A percentile compares a stretch with the other conserved stretches of the same genome.
Evolutionary conservation across 2,888 invertebrate genomes (phyloP).

Genomic region (Zygaena filipendulae): DNA sequence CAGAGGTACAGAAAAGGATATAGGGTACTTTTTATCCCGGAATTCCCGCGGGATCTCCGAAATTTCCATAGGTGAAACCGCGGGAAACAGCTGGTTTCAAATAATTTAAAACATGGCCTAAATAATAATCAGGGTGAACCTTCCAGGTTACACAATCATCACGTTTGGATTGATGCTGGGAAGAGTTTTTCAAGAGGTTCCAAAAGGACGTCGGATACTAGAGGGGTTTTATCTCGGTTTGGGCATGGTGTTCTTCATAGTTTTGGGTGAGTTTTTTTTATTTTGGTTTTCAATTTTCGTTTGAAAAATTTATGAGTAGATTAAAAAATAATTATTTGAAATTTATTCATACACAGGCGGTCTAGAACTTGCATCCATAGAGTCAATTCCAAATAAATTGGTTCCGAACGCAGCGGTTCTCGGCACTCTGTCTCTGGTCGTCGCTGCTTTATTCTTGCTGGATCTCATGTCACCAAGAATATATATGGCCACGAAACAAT

Average conservation of each 20-base stretch:
- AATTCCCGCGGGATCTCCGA: no score
- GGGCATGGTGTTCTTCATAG: constrained; percentile 75
- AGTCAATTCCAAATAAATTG: constrained; percentile 74
- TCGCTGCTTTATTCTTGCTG: constrained; percentile 74
- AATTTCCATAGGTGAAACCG: no score
- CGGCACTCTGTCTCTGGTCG: constrained; percentile 73
- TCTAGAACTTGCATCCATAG: constrained; percentile 75
- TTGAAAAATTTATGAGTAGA: no score
- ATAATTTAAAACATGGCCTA: no score
- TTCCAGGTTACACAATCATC: constrained; percentile 73
- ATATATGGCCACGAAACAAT: constrained; percentile 47
- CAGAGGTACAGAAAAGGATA: no score
- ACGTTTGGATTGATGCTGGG: constrained; percentile 75
- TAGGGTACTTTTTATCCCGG: no score
- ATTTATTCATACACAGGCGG: no score
- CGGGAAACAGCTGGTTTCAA: no score
- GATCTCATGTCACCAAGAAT: constrained; percentile 72
- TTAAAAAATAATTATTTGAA: not conserved
- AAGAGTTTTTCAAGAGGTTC: constrained; percentile 73
- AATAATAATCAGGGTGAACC: no score
- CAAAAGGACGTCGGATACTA: constrained; percentile 68
- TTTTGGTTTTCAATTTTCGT: no score
- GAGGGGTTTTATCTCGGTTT: constrained; percentile 77
- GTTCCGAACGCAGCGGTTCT: constrained; percentile 78
- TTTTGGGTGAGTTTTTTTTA: constrained; percentile 60